Evolutionary conservation across 2,888 invertebrate species (phyloP), one percentile per base, ranked within the genome.

Genomic region (Selenia dentaria): DNA sequence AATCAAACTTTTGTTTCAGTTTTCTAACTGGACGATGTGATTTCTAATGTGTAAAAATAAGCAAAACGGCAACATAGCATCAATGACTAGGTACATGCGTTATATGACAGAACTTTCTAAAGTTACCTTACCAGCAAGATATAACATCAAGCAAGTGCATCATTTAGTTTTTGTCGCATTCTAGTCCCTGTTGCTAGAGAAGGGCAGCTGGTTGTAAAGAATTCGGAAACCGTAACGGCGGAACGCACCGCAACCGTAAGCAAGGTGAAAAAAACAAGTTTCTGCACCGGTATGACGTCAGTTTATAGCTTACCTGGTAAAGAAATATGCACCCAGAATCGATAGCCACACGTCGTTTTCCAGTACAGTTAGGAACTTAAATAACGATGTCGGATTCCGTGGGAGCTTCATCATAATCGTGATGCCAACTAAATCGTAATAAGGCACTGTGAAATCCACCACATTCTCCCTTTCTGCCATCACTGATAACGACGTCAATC

Each of bases 401-500:
- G 97, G 96, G 58, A 97, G 93, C 74, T 95, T 95, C 97, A 99
- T 98, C 75, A 99, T 92, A 57, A 99, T 99, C 0, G 98, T 97
- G 38, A 98, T 97, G 0, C 99, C 99, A 0, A 99, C 99, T 57
- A 99, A 92, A 87, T 99, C 99, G 81, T 99, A 99, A 79, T 98
- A 99, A 0, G 99, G 99, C 0, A 99, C 98, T 0, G 99, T 99
- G 77, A 99, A 99, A 83, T 99, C 99, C 1, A 99, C 97, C 0
- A 98, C 98, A 70, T 97, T 97, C 83, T 98, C 98, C 24, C 99
- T 91, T 64, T 99, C 99, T 0, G 99, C 98, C 97, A 98, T 99
- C 0, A 99, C 98, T 0, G 98, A 97, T 74, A 99, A 92, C 0
- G 98, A 96, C 1, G 97, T 97, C 5, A 99, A 81, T 0, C 97